A percentile compares a stretch with the other conserved stretches of the same genome.
Evolutionary conservation across 2,888 invertebrate genomes (phyloP).

Genomic region (Taenaris catops): DNA sequence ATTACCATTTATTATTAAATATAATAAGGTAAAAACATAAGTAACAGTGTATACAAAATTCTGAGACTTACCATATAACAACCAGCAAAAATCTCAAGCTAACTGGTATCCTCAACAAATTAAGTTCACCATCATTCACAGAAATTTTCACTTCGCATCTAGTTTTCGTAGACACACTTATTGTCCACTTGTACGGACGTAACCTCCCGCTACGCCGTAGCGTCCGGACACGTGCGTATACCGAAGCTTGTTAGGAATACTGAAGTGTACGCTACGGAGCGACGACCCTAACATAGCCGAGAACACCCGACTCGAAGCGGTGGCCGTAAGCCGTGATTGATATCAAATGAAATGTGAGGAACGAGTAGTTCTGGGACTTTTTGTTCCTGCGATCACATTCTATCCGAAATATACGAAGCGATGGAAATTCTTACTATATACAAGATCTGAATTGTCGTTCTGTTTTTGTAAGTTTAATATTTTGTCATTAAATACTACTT

Average conservation of each 20-base stretch:
- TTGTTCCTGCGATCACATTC: conserved; percentile 70
- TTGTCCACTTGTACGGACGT: conserved; percentile 29
- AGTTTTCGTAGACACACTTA: conserved; percentile 28
- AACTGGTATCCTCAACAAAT: conserved; percentile 31
- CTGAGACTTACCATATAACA: conserved; percentile 57
- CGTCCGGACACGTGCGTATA: conserved; percentile 48
- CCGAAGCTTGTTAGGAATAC: conserved; percentile 59
- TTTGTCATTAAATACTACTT: too few species aligned
- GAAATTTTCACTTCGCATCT: conserved; percentile 18
- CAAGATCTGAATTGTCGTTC: too few species aligned
- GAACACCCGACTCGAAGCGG: conserved; percentile 45
- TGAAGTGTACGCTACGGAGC: conserved; percentile 55
- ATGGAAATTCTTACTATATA: conserved; percentile 1
- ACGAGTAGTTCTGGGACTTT: conserved; percentile 69
- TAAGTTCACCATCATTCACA: conserved; percentile 38
- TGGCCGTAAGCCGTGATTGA: conserved; percentile 72
- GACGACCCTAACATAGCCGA: conserved; percentile 53
- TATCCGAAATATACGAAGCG: conserved; percentile 14
- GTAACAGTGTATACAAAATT: too few species aligned
- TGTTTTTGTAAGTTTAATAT: too few species aligned
- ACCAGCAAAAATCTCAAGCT: conserved; percentile 34
- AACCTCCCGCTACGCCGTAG: conserved; percentile 49
- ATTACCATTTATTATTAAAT: too few species aligned
- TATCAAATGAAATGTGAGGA: conserved; percentile 78
- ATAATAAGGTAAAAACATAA: too few species aligned